Percentiles rank a stretch among this genome's conserved stretches.
phyloP scores from a whole-genome alignment of 1,140 invertebrate species.

The Caenorhabditis brenneri region DNA sequence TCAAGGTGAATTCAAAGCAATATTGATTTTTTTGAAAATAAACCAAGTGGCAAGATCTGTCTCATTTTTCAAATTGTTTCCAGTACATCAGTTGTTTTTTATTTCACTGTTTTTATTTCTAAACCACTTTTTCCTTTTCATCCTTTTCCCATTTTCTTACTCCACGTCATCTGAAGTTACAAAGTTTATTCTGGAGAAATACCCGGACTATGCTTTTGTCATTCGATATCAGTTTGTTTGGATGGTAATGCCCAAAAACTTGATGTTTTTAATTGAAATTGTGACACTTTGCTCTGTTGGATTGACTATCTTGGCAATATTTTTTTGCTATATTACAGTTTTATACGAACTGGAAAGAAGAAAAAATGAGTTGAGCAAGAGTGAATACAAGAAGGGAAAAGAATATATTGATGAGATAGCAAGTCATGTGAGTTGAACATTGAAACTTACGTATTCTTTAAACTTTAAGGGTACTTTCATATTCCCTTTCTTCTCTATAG shows the following conservation, averaged over 20 bases:
- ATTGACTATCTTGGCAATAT: not conserved
- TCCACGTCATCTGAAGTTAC: not conserved
- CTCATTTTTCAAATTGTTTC: not conserved
- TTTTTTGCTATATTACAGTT: not conserved
- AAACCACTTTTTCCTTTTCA: not conserved
- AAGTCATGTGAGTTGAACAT: not conserved
- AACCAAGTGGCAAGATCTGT: not conserved
- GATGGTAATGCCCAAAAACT: not conserved
- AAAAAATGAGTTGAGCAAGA: not conserved
- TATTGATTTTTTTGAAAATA: not conserved
- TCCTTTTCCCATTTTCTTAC: not conserved
- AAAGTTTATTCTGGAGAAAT: not conserved
- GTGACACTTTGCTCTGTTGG: not conserved
- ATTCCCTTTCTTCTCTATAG: not conserved
- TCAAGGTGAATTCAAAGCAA: not conserved
- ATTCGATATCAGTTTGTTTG: not conserved
- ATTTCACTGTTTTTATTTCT: not conserved
- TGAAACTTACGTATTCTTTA: not conserved
- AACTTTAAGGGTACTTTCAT: not conserved
- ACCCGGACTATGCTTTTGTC: not conserved
- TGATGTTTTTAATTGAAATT: not conserved
- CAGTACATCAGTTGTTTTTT: not conserved
- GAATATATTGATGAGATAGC: not conserved
- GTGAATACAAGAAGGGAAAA: not conserved
- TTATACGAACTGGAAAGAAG: not conserved